Percentiles rank a stretch among this genome's conserved stretches.
These are phyloP conservation scores for Geophilus truncorum DNA, from an alignment of 2,888 invertebrate genomes.

Conservation along the genomic window DNA sequence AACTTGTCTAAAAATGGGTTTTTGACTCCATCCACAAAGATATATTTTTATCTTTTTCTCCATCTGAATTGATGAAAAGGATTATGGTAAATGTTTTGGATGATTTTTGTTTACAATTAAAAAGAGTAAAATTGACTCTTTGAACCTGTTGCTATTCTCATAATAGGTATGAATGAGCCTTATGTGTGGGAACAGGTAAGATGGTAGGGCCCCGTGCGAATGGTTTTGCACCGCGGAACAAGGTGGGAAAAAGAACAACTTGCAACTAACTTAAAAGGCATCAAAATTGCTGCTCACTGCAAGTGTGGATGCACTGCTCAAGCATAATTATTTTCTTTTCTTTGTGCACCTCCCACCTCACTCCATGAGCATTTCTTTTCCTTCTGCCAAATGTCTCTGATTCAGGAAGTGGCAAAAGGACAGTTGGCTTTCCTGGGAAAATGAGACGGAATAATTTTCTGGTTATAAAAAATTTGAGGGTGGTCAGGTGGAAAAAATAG, in stretches of 20 bases:
- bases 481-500: neutral
- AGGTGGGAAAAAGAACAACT: slow-evolving; percentile 5
- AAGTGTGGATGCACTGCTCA: slow-evolving; percentile 2
- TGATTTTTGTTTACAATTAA: neutral
- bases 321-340: neutral
- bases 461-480: neutral
- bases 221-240: neutral
- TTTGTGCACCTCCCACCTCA: neutral
- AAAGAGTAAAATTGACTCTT: neutral
- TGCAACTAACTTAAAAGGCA: neutral
- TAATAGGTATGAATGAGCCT: neutral
- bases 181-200: neutral
- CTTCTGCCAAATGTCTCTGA: neutral
- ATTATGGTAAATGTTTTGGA: too few relatives aligned
- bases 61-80: too few relatives aligned
- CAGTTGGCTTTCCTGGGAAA: neutral
- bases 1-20: too few relatives aligned
- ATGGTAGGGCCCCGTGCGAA: slow-evolving; percentile 4
- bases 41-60: too few relatives aligned
- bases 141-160: neutral
- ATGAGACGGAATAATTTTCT: neutral
- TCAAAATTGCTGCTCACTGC: neutral
- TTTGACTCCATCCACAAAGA: too few relatives aligned
- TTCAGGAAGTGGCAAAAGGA: slow-evolving; percentile 15
- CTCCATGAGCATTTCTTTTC: neutral